Conservation (phyloP, 2,113 vertebrate species). For the Oreocharis arfaki region DNA sequence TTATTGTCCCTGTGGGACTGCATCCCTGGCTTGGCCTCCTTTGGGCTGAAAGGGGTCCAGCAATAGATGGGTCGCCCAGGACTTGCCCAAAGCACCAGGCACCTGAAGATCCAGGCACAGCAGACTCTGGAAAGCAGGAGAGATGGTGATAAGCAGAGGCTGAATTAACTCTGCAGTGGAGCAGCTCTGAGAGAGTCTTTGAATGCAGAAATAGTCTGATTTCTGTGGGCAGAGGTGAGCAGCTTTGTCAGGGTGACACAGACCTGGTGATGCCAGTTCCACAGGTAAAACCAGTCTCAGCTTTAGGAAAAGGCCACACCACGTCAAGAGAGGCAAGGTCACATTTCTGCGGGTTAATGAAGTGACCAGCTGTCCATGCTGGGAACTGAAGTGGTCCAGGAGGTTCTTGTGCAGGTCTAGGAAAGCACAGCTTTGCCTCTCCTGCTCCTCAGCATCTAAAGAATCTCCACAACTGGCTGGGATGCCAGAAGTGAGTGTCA, state of each 20-base stretch:
- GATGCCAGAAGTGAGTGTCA: not conserved
- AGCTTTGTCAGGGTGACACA: not conserved
- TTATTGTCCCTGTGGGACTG: rapidly evolving
- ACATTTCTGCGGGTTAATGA: not conserved
- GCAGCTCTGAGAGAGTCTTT: not conserved
- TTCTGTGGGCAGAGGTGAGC: not conserved
- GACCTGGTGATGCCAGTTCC: not conserved
- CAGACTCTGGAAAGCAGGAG: not conserved
- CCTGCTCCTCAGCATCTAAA: not conserved
- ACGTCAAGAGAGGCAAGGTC: not conserved
- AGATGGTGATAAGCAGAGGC: not conserved
- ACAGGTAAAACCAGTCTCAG: not conserved
- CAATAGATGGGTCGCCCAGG: rapidly evolving
- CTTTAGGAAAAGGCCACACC: rapidly evolving
- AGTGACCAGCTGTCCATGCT: not conserved
- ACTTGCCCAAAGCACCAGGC: not conserved
- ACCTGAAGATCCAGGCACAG: not conserved
- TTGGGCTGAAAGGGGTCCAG: not conserved
- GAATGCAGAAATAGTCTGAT: not conserved
- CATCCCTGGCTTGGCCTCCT: not conserved
- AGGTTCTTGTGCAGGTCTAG: not conserved
- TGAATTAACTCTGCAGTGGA: not conserved
- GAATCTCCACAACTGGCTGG: not conserved
- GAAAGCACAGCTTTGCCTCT: not conserved
- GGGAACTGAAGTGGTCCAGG: not conserved